phyloP scores from a whole-genome alignment of 1,140 invertebrate genomes.

The Steinernema feltiae region DNA sequence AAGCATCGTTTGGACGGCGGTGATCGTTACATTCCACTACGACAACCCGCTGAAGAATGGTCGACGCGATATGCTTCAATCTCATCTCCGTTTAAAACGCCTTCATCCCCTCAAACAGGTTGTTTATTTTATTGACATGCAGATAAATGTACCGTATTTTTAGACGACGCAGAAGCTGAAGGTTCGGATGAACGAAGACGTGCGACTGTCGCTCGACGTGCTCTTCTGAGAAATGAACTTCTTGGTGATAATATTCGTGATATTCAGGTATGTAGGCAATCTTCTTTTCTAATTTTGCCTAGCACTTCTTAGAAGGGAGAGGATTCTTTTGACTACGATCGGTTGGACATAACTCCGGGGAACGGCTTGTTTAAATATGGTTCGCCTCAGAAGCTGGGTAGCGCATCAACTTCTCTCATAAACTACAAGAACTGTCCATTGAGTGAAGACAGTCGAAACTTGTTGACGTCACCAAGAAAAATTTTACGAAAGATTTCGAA shows the following conservation, averaged over 20 bases:
- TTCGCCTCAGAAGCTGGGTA: slow-evolving; percentile 21
- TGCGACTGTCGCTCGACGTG: slow-evolving; percentile 16
- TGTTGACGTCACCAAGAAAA: slow-evolving; percentile 52
- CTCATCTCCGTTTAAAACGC: neutral
- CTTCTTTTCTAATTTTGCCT: slow-evolving; percentile 10
- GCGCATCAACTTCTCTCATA: neutral
- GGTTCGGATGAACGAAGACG: slow-evolving; percentile 23
- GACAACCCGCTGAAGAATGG: slow-evolving; percentile 38
- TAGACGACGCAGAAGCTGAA: slow-evolving; percentile 34
- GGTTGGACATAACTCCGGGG: neutral
- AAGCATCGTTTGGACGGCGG: slow-evolving; percentile 20
- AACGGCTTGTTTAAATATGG: slow-evolving; percentile 17
- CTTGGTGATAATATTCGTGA: slow-evolving; percentile 55
- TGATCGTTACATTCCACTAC: slow-evolving; percentile 40
- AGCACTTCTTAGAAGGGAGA: neutral
- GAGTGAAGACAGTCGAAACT: slow-evolving; percentile 47
- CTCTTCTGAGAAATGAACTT: slow-evolving; percentile 52
- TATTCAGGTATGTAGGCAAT: slow-evolving; percentile 46
- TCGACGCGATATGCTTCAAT: slow-evolving; percentile 37
- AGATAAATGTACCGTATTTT: neutral
- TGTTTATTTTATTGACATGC: neutral
- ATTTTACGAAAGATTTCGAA: slow-evolving; percentile 55
- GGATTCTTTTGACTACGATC: neutral
- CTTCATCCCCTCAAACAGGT: neutral
- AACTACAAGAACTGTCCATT: slow-evolving; percentile 35